Evolutionary conservation across 2,113 vertebrate species (phyloP), one percentile per base, ranked within the genome.

Genomic region (Centropristis striata): DNA sequence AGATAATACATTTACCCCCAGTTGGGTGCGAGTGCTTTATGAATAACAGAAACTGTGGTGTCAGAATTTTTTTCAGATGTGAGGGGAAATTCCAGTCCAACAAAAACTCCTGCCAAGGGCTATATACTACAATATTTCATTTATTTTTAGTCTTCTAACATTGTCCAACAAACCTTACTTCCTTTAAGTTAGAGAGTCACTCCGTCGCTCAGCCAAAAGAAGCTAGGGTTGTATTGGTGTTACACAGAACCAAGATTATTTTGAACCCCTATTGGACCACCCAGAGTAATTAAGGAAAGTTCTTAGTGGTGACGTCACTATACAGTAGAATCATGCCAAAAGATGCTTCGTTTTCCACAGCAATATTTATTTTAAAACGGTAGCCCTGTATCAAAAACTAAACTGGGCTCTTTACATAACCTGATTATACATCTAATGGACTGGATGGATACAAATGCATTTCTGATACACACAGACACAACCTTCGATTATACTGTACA

Each of bases 211-310:
- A 53, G 67, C 32, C 78, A 63, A 60, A 50, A 53, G 15, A 58
- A 53, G 47, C 50, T 70, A 46, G 11, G 5, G 50, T 59, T 80
- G 71, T 75, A 70, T 27, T 59, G 46, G 18, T 15, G 44, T 42
- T 53, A n/a, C 60, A 73, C 12, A 57, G 59, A 61, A 51, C 46
- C 57, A 85, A 46, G 80, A 84, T 92, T 86, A 84, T 25, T 58
- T 49, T 83, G 41, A 75, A 67, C 68, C 32, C 11, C 20, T 61
- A 41, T 14, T 59, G 51, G 72, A 81, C 75, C 69, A 67, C 58
- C 71, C 53, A 23, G n/a, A 75, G 74, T 81, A 88, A 88, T 90
- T 88, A 86, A 89, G 60, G n/a, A 86, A 84, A 74, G 47, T 80
- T 76, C 68, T 20, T 77, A 72, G 71, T 70, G 44, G 27, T 73